Evolutionary conservation across 2,888 invertebrate genomes (phyloP).

Genomic region (Charanyca ferruginea): DNA sequence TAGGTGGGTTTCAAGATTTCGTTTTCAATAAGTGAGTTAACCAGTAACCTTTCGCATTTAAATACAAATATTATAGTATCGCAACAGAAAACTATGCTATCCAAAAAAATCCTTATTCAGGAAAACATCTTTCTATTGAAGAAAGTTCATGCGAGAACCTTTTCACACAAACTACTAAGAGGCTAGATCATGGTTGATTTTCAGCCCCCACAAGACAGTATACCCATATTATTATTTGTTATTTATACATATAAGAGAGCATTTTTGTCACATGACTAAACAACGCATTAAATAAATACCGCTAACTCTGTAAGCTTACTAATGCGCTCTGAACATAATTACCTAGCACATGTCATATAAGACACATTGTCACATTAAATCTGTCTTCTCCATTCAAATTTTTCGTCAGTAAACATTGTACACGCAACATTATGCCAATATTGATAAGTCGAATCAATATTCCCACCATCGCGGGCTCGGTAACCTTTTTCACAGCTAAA

Average conservation of each 20-base stretch:
- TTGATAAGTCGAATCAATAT: conserved; percentile 83
- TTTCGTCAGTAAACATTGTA: conserved; percentile 56
- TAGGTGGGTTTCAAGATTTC: no score
- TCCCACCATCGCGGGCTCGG: conserved; percentile 77
- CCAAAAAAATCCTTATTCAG: no score
- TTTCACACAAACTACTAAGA: no score
- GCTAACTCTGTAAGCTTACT: conserved; percentile 1
- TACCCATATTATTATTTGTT: not conserved
- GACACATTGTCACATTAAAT: conserved; percentile 31
- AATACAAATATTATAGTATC: no score
- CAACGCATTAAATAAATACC: not conserved
- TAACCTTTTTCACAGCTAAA: conserved; percentile 80
- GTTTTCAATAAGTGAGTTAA: no score
- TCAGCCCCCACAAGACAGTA: no score
- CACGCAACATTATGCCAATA: conserved; percentile 78
- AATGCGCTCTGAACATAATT: conserved; percentile 19
- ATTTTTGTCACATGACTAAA: not conserved
- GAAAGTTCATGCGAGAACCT: no score
- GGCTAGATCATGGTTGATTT: no score
- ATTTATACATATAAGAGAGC: not conserved
- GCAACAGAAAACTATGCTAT: no score
- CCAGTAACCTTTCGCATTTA: no score
- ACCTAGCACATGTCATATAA: conserved; percentile 9
- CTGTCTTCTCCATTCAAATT: conserved; percentile 37
- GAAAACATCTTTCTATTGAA: no score